Evolutionary conservation across 1,140 invertebrate species (phyloP), one percentile per base, ranked within the genome.

Genomic region (Neodiprion pinetum): DNA sequence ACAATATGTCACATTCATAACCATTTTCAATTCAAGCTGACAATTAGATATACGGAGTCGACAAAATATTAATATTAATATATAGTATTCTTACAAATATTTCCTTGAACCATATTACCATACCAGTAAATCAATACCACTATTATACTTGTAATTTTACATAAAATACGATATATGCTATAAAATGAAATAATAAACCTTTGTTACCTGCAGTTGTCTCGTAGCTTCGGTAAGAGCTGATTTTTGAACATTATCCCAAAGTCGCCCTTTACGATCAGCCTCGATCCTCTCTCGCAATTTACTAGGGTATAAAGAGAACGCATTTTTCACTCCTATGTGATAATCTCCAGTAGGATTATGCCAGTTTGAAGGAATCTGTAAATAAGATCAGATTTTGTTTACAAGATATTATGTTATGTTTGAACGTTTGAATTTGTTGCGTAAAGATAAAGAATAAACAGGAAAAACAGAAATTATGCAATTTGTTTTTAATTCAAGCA

Each of bases 171-270:
- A 49, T 47, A 12, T n/a, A 74, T 9, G 70, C 74, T 76, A 4
- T 71, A 77, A 7, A 78, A 65, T 47, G 47, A 69, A 23, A 61
- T 68, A 65, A 66, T 17, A 73, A 70, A 78, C 80, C 80, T 61
- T 61, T 1, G 5, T 17, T 78, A 89, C 89, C 85, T 94, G 93
- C 73, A 97, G 85, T 79, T 93, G 90, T 80, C 94, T 90, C 61
- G 89, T 92, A 14, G 93, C 93, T 80, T 95, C 93, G n/a, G 96
- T 96, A 9, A 95, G 84, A 4, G 93, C 91, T 50, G 89, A 87
- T 85, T 97, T 96, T 74, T 98, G 95, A 17, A 90, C 88, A 61
- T 94, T 92, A 86, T 98, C 95, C 96, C 97, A 99, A 11, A 91
- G 81, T 80, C 95, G 94, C 81, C 96, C 94, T 80, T 96, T 96